Evolutionary conservation across 2,888 invertebrate genomes (phyloP), one percentile per base, ranked within the genome.

Genomic region (Selenia dentaria): DNA sequence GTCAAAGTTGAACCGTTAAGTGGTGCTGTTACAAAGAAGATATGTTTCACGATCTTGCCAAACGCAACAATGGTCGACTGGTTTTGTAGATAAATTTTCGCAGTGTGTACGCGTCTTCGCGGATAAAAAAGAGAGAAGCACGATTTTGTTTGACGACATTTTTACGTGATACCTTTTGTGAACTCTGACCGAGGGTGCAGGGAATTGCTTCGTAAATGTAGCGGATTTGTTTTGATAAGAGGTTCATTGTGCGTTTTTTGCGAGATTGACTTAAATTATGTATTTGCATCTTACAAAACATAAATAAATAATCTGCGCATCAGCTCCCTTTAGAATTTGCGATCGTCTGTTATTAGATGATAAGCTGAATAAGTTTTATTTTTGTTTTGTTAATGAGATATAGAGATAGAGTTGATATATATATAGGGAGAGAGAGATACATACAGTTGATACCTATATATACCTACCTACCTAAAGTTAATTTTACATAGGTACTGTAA

Each of bases 1-100:
- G 84, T 81, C 83, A 83, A 77, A 85, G 82, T 79, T 85, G 72
- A 84, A 85, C 86, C 85, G 86, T 85, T 85, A 84, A 76, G 58
- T 68, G 59, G 54, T 66, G 67, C 62, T 65, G 70, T 68, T 70
- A 71, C 61, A 57, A 61, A 65, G 64, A 54, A 57, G 67, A 64
- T 70, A 56, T 64, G 60, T 74, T 53, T 72, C 80, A 83, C 81
- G 83, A 81, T 66, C 74, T 71, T 59, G 61, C 67, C 62, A 67
- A 71, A 69, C 58, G 53, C 58, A 67, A 82, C 80, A 82, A 82
- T 75, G 55, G n/a, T 13, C 64, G 54, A 64, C 58, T 62, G 68
- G 72, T 69, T 62, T 68, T 59, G 60, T 56, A 67, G 63, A 64
- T 67, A 65, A 39, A 67, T 66, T 67, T 66, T 57, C 42, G 62